phyloP scores from a whole-genome alignment of 2,797 vertebrate species.

The Simalia tracyae region DNA sequence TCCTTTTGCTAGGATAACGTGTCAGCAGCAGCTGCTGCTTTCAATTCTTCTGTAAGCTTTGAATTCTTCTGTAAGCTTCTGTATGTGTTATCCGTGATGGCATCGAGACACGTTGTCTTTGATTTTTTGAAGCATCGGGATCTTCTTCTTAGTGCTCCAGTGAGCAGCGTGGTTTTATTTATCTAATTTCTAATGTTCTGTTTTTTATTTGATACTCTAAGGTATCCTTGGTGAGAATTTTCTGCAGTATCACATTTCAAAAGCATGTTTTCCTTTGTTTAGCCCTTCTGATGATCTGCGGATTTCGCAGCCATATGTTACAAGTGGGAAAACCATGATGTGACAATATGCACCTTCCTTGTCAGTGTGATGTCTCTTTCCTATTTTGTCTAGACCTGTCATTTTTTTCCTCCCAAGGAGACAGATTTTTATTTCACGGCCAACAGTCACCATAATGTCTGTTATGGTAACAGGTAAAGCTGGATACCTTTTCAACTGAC shows the following conservation, averaged over 20 bases:
- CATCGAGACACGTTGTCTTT: background rate
- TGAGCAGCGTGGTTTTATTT: background rate
- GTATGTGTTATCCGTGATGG: background rate
- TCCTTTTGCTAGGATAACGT: background rate
- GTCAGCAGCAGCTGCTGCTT: background rate
- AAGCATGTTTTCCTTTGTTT: background rate
- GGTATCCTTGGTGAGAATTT: background rate
- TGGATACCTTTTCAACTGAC: background rate
- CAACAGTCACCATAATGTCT: background rate
- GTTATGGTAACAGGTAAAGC: background rate
- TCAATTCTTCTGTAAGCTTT: background rate
- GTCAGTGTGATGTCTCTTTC: background rate
- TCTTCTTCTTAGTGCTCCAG: background rate
- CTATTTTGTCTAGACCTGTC: background rate
- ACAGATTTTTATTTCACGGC: background rate
- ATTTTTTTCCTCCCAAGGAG: background rate
- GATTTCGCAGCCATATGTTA: background rate
- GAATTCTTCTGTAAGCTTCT: background rate
- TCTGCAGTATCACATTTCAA: background rate
- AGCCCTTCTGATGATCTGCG: background rate
- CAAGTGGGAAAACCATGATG: background rate
- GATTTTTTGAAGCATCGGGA: background rate
- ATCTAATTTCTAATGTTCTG: background rate
- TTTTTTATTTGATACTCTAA: background rate
- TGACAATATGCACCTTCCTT: background rate